Evolutionary conservation across 2,888 invertebrate genomes (phyloP).

Genomic region (Hybos culiciformis): DNA sequence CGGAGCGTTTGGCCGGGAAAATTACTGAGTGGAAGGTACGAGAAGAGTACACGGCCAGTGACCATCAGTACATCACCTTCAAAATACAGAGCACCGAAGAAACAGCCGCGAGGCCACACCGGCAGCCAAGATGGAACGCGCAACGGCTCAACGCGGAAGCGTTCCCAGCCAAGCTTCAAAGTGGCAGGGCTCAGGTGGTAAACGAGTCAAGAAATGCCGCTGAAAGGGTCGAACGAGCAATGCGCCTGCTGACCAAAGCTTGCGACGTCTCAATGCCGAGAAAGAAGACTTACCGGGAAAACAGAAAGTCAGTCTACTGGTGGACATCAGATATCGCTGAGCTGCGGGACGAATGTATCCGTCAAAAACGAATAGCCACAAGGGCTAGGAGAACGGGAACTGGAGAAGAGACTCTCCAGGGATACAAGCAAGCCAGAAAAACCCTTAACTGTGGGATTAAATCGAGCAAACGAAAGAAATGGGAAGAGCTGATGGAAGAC

Average conservation of each 20-base stretch:
- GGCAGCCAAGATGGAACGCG: too few species aligned
- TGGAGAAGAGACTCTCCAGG: too few species aligned
- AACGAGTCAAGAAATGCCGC: not conserved
- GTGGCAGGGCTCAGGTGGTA: not conserved
- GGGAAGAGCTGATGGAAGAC: too few species aligned
- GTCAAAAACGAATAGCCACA: not conserved
- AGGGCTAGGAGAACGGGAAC: too few species aligned
- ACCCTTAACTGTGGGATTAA: too few species aligned
- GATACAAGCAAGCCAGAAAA: too few species aligned
- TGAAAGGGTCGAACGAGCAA: not conserved
- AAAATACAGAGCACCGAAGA: not conserved
- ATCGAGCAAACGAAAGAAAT: too few species aligned
- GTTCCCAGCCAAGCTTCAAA: not conserved
- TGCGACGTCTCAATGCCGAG: not conserved
- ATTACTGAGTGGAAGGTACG: not conserved
- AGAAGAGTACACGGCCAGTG: not conserved
- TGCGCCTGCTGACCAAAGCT: not conserved
- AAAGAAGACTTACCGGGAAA: not conserved
- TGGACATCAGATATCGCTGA: not conserved
- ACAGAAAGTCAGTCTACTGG: not conserved
- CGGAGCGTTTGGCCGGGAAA: not conserved
- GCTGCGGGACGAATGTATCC: not conserved
- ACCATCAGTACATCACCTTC: not conserved
- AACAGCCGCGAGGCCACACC: not conserved
- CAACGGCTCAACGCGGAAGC: not conserved